Conservation (phyloP, 2,113 vertebrate species). For the Hippopotamus amphibius region DNA sequence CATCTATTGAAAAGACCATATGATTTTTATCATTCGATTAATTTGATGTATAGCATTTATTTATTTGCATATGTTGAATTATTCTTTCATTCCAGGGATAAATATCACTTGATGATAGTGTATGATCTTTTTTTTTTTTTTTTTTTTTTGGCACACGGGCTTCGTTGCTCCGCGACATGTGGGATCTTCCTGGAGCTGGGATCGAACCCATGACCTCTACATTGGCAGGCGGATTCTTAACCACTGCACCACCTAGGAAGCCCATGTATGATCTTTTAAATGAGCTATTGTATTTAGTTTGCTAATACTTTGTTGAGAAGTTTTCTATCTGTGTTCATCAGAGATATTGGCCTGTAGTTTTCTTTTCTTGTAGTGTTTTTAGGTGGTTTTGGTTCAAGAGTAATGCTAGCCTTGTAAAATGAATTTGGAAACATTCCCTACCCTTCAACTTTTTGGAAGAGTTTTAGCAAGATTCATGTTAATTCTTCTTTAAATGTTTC, state of each 20-base stretch:
- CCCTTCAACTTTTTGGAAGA: no score
- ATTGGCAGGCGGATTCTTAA: no score
- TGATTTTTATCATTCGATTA: background rate
- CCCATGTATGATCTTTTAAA: background rate
- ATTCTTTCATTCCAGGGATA: background rate
- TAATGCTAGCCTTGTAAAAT: no score
- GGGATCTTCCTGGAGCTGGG: no score
- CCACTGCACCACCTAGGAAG: no score
- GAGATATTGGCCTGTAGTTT: background rate
- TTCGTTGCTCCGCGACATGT: no score
- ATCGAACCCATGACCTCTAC: no score
- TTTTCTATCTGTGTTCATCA: background rate
- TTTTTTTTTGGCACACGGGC: no score
- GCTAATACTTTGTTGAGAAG: background rate
- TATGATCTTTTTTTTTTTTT: background rate
- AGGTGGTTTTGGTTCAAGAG: background rate
- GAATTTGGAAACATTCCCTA: no score
- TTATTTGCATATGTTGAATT: background rate
- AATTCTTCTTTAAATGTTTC: no score
- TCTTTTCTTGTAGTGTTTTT: background rate
- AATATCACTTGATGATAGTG: background rate
- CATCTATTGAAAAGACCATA: background rate
- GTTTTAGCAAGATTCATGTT: no score
- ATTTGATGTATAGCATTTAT: background rate
- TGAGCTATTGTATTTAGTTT: background rate